phyloP scores from a whole-genome alignment of 2,888 invertebrate species.

The Phyllotreta striolata region DNA sequence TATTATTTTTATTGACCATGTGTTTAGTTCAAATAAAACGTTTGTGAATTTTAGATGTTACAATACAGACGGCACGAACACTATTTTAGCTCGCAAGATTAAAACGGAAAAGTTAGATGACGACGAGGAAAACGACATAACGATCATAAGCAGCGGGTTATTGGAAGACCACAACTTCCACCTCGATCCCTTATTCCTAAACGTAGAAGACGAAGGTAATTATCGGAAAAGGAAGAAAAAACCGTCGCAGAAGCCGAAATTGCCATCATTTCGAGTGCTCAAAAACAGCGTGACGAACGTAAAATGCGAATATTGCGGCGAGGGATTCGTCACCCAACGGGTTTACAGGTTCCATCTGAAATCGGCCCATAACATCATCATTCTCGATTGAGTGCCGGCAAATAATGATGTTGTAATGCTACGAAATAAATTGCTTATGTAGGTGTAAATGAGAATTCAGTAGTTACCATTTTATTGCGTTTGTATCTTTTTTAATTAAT shows the following conservation, averaged over 20 bases:
- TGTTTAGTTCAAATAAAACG: no score
- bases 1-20: no score
- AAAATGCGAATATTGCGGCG: constrained; percentile 57
- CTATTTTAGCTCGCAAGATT: constrained; percentile 67
- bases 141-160: constrained; percentile 61
- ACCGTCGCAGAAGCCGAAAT: no score
- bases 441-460: constrained; percentile 36
- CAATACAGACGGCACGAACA: constrained; percentile 53
- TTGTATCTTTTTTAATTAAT: neutral
- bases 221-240: no score
- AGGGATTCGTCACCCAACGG: constrained; percentile 51
- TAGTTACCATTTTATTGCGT: neutral
- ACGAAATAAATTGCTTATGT: constrained; percentile 43
- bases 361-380: constrained; percentile 46
- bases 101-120: constrained; percentile 51
- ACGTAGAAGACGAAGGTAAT: no score
- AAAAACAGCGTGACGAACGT: no score
- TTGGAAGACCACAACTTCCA: no score
- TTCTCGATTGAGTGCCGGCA: constrained; percentile 43
- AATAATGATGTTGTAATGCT: constrained; percentile 45
- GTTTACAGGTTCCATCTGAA: constrained; percentile 51
- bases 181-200: no score
- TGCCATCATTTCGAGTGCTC: no score
- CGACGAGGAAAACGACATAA: constrained; percentile 65
- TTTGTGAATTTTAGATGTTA: no score